These are phyloP conservation scores for Acipenser oxyrinchus DNA, from an alignment of 2,797 vertebrate genomes.

Conservation along the genomic window DNA sequence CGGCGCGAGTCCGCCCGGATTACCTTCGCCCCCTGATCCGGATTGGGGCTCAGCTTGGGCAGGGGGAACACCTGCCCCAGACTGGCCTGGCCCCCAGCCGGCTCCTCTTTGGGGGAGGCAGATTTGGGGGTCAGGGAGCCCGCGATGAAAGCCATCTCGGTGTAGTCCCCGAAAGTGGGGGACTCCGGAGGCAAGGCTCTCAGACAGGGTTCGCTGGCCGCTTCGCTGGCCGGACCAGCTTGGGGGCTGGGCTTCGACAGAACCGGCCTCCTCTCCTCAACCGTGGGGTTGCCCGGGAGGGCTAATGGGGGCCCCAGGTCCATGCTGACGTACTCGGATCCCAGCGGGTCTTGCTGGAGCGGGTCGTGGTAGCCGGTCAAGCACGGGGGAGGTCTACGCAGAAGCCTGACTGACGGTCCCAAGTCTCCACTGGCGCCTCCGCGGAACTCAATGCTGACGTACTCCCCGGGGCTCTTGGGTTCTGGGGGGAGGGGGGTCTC, in stretches of 20 bases:
- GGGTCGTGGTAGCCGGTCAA: conserved; percentile 40
- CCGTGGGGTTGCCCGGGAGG: conserved; percentile 51
- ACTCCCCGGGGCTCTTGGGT: conserved; percentile 67
- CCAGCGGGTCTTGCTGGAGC: conserved; percentile 36
- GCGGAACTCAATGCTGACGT: conserved; percentile 63
- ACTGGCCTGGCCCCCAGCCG: conserved; percentile 46
- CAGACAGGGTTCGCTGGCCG: conserved; percentile 37
- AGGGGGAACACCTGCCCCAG: conserved; percentile 43
- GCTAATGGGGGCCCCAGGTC: conserved; percentile 54
- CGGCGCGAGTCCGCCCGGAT: conserved; percentile 57
- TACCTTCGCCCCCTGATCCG: conserved; percentile 61
- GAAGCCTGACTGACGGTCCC: conserved; percentile 32
- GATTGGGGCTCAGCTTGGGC: conserved; percentile 49
- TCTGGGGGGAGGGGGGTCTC: conserved; percentile 57
- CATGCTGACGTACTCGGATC: conserved; percentile 57
- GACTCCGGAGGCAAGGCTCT: conserved; percentile 26
- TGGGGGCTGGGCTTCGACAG: conserved; percentile 28
- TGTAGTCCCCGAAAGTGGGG: conserved; percentile 53
- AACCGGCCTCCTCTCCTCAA: conserved; percentile 25
- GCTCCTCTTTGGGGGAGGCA: conserved; percentile 40
- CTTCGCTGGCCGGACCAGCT: conserved; percentile 18
- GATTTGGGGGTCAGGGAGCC: conserved; percentile 37
- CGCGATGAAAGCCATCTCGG: conserved; percentile 59
- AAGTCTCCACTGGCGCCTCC: conserved; percentile 40
- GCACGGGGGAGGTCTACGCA: conserved; percentile 50